Evolutionary conservation across 2,888 invertebrate genomes (phyloP), one percentile per base, ranked within the genome.

Genomic region (Neuroscelio doddi): DNA sequence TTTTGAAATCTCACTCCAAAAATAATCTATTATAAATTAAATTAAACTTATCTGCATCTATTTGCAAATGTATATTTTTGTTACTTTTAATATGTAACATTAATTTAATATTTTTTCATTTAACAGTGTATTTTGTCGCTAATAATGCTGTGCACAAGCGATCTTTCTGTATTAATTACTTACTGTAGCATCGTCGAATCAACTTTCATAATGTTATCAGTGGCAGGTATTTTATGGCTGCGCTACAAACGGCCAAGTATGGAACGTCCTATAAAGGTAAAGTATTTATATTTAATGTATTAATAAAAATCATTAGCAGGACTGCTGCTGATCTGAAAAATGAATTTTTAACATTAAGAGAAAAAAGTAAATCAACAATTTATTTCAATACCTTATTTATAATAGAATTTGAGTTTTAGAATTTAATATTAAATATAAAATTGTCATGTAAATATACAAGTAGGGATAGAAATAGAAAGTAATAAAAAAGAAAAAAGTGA

Each of bases 131-230:
- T 91, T 66, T 87, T 96, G 63, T 96, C 96, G 0, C 86, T 96
- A 61, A 81, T 94, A 50, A 96, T 96, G 93, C 85, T 97, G 74
- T 90, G 92, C 59, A 92, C 93, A 3, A 91, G 91, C 79, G 93
- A 96, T 85, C 90, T 97, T 47, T 93, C 93, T 76, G 89, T 92
- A 17, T 87, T 97, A 49, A 96, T 97, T 75, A 95, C 95, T 1
- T 97, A 96, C 82, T 92, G 94, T 77, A 94, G 93, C 53, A 94
- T 96, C 76, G 95, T 96, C 36, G 97, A 97, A 85, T 94, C 96
- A 16, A 92, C 95, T 83, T 97, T 97, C 86, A 95, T 96, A 42
- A 93, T 93, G 81, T 83, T 95, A 26, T 94, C 95, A 30, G 93
- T 96, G 39, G 90, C 91, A 63, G 96, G 94, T 1, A 89, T 97